These are phyloP conservation scores for Myotis findleyi DNA, from an alignment of 2,797 vertebrate genomes.

Conservation along the genomic window DNA sequence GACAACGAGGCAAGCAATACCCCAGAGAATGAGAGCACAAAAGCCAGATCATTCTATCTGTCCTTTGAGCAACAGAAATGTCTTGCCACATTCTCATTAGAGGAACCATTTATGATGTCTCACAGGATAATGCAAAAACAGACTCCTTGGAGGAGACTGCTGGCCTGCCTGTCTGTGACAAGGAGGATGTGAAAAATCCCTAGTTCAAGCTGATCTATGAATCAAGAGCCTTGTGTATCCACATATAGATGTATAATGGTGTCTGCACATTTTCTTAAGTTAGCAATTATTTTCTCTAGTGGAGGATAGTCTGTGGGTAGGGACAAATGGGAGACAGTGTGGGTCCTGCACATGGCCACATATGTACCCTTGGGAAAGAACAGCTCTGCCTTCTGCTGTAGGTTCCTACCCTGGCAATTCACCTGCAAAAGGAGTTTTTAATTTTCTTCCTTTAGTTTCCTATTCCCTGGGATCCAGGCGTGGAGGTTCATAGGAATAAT, in stretches of 20 bases:
- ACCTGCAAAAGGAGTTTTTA: neutral
- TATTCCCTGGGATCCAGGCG: neutral
- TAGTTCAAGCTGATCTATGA: neutral
- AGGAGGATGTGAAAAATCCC: neutral
- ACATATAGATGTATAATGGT: neutral
- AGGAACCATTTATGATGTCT: neutral
- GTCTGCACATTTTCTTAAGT: neutral
- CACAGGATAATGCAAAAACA: neutral
- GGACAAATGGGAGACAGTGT: neutral
- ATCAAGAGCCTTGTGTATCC: neutral
- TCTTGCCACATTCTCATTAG: neutral
- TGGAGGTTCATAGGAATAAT: neutral
- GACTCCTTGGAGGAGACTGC: neutral
- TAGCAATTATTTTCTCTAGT: neutral
- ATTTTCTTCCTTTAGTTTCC: conserved; percentile 8
- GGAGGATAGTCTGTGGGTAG: neutral
- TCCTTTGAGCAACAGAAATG: neutral
- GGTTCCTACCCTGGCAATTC: neutral
- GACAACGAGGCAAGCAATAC: neutral
- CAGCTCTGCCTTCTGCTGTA: neutral
- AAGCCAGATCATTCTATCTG: neutral
- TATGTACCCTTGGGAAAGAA: neutral
- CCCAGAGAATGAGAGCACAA: neutral
- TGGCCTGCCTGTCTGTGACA: neutral
- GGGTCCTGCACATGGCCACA: neutral